Percentiles rank a stretch among this genome's conserved stretches.
Evolutionary conservation across 1,140 invertebrate genomes (phyloP).

Genomic region (Helicoverpa armigera): DNA sequence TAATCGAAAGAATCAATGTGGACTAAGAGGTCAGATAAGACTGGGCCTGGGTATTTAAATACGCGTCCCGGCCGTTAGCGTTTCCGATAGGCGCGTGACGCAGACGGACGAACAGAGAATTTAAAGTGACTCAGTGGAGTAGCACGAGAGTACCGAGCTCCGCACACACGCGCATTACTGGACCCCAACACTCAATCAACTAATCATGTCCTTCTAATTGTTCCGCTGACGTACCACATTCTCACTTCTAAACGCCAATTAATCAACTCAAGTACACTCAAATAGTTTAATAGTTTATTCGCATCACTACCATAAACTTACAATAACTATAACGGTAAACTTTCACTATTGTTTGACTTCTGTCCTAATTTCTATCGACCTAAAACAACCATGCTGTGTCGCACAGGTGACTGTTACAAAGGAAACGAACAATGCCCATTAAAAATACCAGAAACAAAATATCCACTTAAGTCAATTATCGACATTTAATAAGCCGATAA

Average conservation of each 20-base stretch:
- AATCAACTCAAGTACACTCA: not conserved
- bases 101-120: conserved; percentile 72
- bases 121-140: conserved; percentile 72
- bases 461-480: conserved; percentile 62
- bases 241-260: not conserved
- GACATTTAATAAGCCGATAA: conserved; percentile 59
- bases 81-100: conserved; percentile 83
- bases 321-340: conserved; percentile 24
- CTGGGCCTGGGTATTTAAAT: conserved; percentile 75
- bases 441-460: conserved; percentile 53
- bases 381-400: conserved; percentile 9
- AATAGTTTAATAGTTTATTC: conserved; percentile 7
- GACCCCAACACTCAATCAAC: conserved; percentile 28
- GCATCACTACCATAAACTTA: conserved; percentile 20
- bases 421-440: conserved; percentile 23
- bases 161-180: not conserved
- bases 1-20: conserved; percentile 46
- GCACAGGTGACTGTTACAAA: conserved; percentile 37
- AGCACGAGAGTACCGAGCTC: not conserved
- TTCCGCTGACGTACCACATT: conserved; percentile 25
- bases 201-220: conserved; percentile 38
- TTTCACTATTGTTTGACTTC: conserved; percentile 47
- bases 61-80: conserved; percentile 74
- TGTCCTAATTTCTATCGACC: conserved; percentile 41
- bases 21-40: conserved; percentile 58